These are phyloP conservation scores for Stictonetta naevosa DNA, from an alignment of 2,113 vertebrate genomes.

Conservation along the genomic window DNA sequence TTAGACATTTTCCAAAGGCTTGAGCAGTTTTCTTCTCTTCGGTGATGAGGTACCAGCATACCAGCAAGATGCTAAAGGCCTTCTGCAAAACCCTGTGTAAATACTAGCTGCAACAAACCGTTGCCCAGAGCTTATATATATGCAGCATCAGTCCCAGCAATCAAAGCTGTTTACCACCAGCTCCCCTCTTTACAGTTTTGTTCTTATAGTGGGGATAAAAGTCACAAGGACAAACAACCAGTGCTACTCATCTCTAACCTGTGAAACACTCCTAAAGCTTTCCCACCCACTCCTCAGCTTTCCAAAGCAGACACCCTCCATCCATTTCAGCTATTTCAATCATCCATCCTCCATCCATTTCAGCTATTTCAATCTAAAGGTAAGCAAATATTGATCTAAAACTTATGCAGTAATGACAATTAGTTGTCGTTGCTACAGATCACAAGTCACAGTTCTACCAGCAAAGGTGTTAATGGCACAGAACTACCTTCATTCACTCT, in stretches of 20 bases:
- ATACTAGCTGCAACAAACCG: neutral
- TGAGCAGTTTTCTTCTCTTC: neutral
- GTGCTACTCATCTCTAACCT: neutral
- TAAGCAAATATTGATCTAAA: neutral
- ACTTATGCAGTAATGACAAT: neutral
- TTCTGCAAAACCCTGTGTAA: neutral
- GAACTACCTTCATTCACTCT: neutral
- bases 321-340: neutral
- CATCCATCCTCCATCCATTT: neutral
- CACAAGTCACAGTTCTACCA: fast-evolving
- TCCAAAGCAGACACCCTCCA: neutral
- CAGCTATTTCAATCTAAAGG: neutral
- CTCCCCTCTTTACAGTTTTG: neutral
- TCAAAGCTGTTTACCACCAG: neutral
- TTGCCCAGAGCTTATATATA: neutral
- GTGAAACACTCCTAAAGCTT: neutral
- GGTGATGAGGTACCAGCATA: neutral
- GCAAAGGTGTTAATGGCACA: neutral
- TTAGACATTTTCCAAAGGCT: neutral
- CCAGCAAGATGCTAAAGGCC: neutral
- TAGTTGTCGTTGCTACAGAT: neutral
- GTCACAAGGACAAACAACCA: neutral
- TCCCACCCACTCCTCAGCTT: neutral
- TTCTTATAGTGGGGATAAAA: neutral
- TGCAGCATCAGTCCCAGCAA: fast-evolving